Base-by-base conservation (phyloP, 2,797 vertebrate genomes). In the Enteromius fasciolatus region DNA sequence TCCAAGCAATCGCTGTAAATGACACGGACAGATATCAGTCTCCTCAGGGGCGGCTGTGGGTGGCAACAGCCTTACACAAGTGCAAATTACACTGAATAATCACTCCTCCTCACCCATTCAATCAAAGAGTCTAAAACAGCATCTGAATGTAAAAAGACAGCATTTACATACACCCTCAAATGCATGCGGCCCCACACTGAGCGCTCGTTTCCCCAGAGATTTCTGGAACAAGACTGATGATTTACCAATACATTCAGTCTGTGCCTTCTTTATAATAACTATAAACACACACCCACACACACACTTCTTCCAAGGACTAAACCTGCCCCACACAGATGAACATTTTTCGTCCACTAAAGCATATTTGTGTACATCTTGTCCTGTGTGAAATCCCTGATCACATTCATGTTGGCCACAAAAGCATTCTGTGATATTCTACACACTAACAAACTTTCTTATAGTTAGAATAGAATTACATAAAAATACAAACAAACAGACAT, bases 371-470 rank as follows among this genome's bases (percentile, higher is more conserved):
- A 91, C 91, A 94, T 93, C 91, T 92, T 90, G 89, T 92, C 89
- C 85, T 81, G 86, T 89, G 92, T 81, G 52, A 85, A 82, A 85
- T 44, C 85, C 73, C 20, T 78, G 59, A 90, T 90, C 89, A 89
- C 92, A 92, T 87, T 87, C 92, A 90, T 89, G 89, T 63, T 85
- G 86, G 88, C 87, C 83, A 90, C 76, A 86, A 89, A 89, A 91
- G 84, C 86, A 87, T 89, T 89, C 77, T 92, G 61, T 54, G 92
- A 92, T 92, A 91, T 87, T 88, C 90, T 72, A 80, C 92, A 93
- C 91, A 89, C 78, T 75, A 11, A 64, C 8, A 33, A 18, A 8
- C 31, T 54, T 4, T 23, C 15, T 11, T 25, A 41, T n/a, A 10
- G 50, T 54, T 23, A 78, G n/a, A n/a, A 28, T 54, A 48, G 14